Evolutionary conservation across 2,797 vertebrate genomes (phyloP).

Genomic region (Peromyscus nudipes): DNA sequence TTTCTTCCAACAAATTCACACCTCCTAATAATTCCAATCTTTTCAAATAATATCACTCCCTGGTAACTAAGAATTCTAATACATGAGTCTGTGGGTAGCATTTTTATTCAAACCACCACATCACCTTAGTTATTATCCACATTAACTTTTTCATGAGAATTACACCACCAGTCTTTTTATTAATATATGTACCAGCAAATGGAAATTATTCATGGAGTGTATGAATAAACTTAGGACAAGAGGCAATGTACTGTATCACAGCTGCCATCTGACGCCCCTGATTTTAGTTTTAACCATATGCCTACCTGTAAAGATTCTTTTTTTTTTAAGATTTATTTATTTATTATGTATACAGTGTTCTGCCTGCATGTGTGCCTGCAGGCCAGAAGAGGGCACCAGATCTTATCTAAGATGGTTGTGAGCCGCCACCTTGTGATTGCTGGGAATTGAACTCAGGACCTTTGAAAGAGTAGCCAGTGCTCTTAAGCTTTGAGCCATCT

Average conservation of each 20-base stretch:
- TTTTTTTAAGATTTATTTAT: too few species aligned
- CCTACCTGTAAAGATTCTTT: not conserved
- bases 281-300: not conserved
- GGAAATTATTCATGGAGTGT: not conserved
- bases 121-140: not conserved
- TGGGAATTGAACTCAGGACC: too few species aligned
- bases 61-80: not conserved
- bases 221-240: not conserved
- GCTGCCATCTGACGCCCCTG: not conserved
- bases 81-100: not conserved
- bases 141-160: constrained; percentile 19
- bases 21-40: not conserved
- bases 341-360: too few species aligned
- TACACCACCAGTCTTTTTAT: not conserved
- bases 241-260: not conserved
- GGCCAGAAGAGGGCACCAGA: too few species aligned
- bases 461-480: too few species aligned
- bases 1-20: not conserved
- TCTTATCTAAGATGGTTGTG: too few species aligned
- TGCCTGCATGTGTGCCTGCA: too few species aligned
- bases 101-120: not conserved
- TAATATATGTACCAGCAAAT: not conserved
- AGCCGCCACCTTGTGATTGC: too few species aligned
- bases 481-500: too few species aligned
- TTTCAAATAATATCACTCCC: not conserved